Evolutionary conservation across 2,888 invertebrate species (phyloP).

Genomic region (Morpho achilles): DNA sequence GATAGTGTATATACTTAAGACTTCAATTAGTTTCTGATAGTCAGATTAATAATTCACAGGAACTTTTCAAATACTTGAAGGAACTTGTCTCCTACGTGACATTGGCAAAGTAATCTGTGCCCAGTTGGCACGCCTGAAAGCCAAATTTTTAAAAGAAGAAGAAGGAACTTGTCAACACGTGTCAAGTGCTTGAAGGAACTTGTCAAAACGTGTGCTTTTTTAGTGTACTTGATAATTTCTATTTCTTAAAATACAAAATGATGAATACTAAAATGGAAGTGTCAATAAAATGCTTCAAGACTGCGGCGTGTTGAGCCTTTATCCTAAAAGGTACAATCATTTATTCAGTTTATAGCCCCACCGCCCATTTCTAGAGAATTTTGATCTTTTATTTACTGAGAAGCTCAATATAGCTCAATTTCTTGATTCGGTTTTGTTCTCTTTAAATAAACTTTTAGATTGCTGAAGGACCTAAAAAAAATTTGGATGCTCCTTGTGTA

Average conservation of each 20-base stretch:
- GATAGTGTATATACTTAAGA: too few species aligned
- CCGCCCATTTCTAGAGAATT: constrained; percentile 21
- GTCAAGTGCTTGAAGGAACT: too few species aligned
- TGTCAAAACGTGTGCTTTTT: too few species aligned
- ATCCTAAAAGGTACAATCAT: constrained; percentile 32
- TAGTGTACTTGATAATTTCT: constrained; percentile 4
- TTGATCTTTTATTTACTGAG: constrained; percentile 11
- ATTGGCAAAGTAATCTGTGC: too few species aligned
- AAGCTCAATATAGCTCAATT: constrained; percentile 8
- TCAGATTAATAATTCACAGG: too few species aligned
- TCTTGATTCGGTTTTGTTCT: not conserved
- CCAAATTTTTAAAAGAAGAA: too few species aligned
- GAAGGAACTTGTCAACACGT: too few species aligned
- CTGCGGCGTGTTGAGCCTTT: constrained; percentile 29
- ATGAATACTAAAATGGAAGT: constrained; percentile 29
- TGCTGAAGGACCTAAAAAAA: not conserved
- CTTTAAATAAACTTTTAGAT: not conserved
- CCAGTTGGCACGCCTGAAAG: too few species aligned
- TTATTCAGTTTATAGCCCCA: constrained; percentile 34
- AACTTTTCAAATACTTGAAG: too few species aligned
- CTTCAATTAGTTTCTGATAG: too few species aligned
- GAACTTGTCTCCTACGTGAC: too few species aligned
- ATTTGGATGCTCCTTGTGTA: too few species aligned
- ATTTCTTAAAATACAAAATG: constrained; percentile 16
- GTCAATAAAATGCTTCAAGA: constrained; percentile 29